Conservation (phyloP, 2,113 vertebrate species). For the Oncorhynchus masou region DNA sequence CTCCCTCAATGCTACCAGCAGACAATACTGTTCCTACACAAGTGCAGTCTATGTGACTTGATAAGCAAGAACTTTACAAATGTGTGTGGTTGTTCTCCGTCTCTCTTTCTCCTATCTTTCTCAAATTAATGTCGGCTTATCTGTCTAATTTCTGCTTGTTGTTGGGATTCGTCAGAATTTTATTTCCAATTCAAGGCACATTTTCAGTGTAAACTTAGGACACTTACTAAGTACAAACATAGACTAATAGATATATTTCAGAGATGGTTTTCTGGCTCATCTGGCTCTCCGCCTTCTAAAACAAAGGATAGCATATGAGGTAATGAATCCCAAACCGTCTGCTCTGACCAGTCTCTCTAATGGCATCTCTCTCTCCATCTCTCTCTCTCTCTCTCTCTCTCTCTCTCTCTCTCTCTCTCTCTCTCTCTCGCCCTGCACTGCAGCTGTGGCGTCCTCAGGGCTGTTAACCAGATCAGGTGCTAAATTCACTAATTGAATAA, state of each 20-base stretch:
- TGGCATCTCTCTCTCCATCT: constrained; percentile 31
- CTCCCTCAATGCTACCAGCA: too few relatives aligned
- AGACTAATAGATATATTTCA: not conserved
- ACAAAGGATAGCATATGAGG: constrained; percentile 48
- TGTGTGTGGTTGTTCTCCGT: not conserved
- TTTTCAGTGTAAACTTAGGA: not conserved
- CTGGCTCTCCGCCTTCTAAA: constrained; percentile 52
- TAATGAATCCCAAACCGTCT: constrained; percentile 68
- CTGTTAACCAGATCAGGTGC: constrained; percentile 74
- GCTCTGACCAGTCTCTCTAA: constrained; percentile 42
- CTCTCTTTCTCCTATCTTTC: not conserved
- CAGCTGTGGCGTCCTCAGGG: constrained; percentile 69
- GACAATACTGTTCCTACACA: too few relatives aligned
- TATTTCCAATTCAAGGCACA: not conserved
- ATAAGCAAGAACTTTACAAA: too few relatives aligned
- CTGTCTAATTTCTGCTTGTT: not conserved
- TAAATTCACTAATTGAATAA: constrained; percentile 76
- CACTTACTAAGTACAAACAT: not conserved
- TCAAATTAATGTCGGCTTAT: not conserved
- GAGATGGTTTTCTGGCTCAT: constrained; percentile 47
- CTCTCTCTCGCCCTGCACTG: constrained; percentile 36
- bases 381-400: constrained; percentile 17
- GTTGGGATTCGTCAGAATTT: not conserved
- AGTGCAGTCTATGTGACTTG: too few relatives aligned
- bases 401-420: constrained; percentile 15